Base-by-base conservation (phyloP, 1,140 invertebrate species). In the Euura lappo region DNA sequence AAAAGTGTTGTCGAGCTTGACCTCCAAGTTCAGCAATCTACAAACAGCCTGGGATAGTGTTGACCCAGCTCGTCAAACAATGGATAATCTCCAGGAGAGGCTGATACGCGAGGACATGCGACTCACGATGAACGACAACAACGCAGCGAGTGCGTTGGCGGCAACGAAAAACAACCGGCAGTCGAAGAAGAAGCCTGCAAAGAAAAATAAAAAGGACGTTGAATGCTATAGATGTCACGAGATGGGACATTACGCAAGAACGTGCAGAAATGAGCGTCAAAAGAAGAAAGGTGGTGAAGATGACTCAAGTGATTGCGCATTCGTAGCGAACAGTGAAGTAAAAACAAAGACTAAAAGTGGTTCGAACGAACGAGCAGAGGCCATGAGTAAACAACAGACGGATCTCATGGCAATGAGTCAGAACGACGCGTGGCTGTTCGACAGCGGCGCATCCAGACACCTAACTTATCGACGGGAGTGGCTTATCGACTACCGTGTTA, bases 1-100 rank as follows among this genome's bases (percentile, higher is more conserved):
- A n/a, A 79, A 79, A 67, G 75, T 80, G 8, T 70, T 80, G 51
- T 74, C 69, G 68, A 60, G 72, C 10, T 66, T 80, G 47, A 51
- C 47, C 47, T 51, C 47, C 47, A 51, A 51, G 47, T 51, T 51
- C 47, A 51, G 47, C 47, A 51, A 51, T 51, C 47, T 51, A 51
- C 47, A 51, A 11, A 6, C n/a, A n/a, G n/a, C n/a, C n/a, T n/a
- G n/a, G n/a, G n/a, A n/a, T n/a, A n/a, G n/a, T n/a, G n/a, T n/a
- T 51, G 47, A 51, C 47, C 47, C 47, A 51, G 47, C 47, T 51
- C 47, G 47, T 51, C 47, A 51, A 51, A 51, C 47, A 51, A 51
- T 51, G 47, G 47, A 51, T 51, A 51, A 51, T 51, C 47, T 51
- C 47, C 47, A 51, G 47, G 47, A 51, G 47, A 51, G 47, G 47